phyloP scores from a whole-genome alignment of 2,113 vertebrate species.

The Balaenoptera acutorostrata region DNA sequence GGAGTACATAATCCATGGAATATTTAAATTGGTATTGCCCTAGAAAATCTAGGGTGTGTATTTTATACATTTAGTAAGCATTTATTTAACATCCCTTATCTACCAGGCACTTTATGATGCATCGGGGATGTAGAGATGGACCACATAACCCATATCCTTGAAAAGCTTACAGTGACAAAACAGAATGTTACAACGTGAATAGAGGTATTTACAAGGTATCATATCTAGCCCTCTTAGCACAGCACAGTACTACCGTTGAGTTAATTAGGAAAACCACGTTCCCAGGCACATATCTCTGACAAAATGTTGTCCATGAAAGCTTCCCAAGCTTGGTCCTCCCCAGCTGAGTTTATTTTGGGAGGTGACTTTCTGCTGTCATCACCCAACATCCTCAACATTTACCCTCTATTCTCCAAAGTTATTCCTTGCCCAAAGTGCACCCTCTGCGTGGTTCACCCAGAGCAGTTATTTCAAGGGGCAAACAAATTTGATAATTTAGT shows the following conservation, averaged over 20 bases:
- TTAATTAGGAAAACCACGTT: background rate
- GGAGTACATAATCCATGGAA: background rate
- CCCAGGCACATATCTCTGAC: background rate
- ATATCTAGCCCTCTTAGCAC: background rate
- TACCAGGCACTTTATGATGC: background rate
- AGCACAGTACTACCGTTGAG: background rate
- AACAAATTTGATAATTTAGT: background rate
- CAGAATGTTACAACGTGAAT: background rate
- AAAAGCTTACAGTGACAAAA: background rate
- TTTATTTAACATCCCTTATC: background rate
- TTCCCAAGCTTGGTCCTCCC: background rate
- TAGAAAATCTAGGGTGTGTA: background rate
- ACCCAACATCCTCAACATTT: background rate
- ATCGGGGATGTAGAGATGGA: background rate
- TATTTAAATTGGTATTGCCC: background rate
- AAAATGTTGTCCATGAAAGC: background rate
- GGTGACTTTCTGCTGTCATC: background rate
- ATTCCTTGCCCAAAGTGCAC: background rate
- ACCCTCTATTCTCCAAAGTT: background rate
- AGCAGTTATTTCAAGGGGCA: background rate
- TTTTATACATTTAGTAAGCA: background rate
- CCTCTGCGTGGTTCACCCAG: background rate
- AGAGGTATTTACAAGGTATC: background rate
- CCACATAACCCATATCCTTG: background rate
- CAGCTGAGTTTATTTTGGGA: background rate